These are phyloP conservation scores for Lepus timidus DNA, from an alignment of 2,113 vertebrate genomes.

Conservation along the genomic window DNA sequence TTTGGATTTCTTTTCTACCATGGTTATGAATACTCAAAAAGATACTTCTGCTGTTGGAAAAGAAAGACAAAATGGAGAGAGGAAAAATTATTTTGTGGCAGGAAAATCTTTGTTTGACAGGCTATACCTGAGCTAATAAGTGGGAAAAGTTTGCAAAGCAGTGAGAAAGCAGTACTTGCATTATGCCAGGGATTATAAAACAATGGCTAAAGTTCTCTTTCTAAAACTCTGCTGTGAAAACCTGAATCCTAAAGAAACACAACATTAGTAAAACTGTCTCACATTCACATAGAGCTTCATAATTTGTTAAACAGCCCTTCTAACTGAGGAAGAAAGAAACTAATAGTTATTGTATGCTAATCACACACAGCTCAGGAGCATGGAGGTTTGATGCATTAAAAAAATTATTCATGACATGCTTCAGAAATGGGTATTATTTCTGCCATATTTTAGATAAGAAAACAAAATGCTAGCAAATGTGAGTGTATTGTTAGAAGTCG, in stretches of 20 bases:
- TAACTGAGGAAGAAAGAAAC: slow-evolving; percentile 17
- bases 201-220: slow-evolving; percentile 18
- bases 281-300: not conserved
- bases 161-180: not conserved
- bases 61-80: slow-evolving; percentile 58
- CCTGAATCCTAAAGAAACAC: not conserved
- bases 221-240: slow-evolving; percentile 35
- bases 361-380: not conserved
- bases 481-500: not conserved
- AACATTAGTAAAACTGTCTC: slow-evolving; percentile 47
- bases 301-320: slow-evolving; percentile 54
- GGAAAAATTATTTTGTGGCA: slow-evolving; percentile 38
- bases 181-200: not conserved
- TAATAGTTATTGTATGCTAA: not conserved
- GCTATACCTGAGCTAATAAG: not conserved
- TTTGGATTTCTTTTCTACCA: slow-evolving; percentile 46
- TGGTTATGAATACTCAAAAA: slow-evolving; percentile 54
- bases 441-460: slow-evolving; percentile 42
- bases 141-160: slow-evolving; percentile 37
- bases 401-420: slow-evolving; percentile 30
- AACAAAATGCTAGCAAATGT: slow-evolving; percentile 19
- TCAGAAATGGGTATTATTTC: slow-evolving; percentile 7
- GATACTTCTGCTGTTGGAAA: slow-evolving; percentile 51
- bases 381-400: slow-evolving; percentile 11
- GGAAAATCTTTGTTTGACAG: slow-evolving; percentile 43